Base-by-base conservation (phyloP, 2,113 vertebrate species). In the Dasyurus viverrinus region DNA sequence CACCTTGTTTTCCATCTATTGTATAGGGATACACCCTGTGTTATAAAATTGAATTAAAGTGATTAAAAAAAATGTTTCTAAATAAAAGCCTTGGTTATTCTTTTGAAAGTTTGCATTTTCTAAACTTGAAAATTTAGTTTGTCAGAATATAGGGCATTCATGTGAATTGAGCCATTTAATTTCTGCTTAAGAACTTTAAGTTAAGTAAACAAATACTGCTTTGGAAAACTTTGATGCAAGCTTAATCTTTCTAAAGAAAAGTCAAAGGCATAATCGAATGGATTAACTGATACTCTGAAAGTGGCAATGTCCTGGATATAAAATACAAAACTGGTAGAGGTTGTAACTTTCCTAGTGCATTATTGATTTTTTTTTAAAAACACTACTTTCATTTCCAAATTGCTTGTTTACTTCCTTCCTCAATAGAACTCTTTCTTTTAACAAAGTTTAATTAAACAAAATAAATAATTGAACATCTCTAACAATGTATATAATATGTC, bases 101-200 rank as follows among this genome's bases (percentile, higher is more conserved):
- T 95, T 96, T 92, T 90, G 76, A 92, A 95, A 94, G 60, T 68
- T 91, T 93, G 48, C 68, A 93, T 27, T 93, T 96, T 95, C 89
- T 91, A 91, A 92, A 96, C 92, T 91, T 94, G 54, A 76, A 91
- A 54, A 47, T 97, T 92, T 84, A 90, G 26, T 95, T 94, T 90
- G 36, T 93, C 95, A 96, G 60, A 47, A 90, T 95, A 91, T 92
- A 94, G 48, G 68, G 22, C 25, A 50, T 93, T 50, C 27, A 53
- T 92, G 42, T 96, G 76, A 90, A 96, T 57, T 96, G 89, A 94
- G 91, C 90, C 93, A 53, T 96, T 54, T 93, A 53, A 96, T 96
- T 94, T 90, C 90, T 96, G 89, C 54, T 95, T 93, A 55, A 90
- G 89, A 8, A 89, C 92, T 14, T 91, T 94, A 95, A 95, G 8